Percentiles rank a stretch among this genome's conserved stretches.
These are phyloP conservation scores for Myotis davidii DNA, from an alignment of 2,113 vertebrate genomes.

Conservation along the genomic window DNA sequence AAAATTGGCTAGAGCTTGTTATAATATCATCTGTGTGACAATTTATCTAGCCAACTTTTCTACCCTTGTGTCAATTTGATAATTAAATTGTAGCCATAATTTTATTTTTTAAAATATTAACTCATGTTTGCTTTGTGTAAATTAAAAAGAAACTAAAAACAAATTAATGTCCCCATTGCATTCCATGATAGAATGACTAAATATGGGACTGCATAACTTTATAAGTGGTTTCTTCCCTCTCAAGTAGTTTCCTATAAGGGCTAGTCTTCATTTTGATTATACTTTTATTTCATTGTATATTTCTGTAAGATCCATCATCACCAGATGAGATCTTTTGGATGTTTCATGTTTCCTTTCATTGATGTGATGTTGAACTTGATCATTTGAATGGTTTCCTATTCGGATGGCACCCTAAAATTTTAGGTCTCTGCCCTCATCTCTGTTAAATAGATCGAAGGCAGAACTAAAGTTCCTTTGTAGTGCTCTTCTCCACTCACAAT, in stretches of 20 bases:
- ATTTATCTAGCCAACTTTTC: not conserved
- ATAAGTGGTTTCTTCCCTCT: not conserved
- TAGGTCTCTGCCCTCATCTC: not conserved
- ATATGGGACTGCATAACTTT: not conserved
- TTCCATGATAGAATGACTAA: not conserved
- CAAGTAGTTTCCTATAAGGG: conserved; percentile 31
- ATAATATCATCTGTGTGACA: not conserved
- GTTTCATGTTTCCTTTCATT: not conserved
- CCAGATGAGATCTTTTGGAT: not conserved
- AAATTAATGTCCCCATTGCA: not conserved
- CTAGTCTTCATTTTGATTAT: not conserved
- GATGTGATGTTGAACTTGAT: not conserved
- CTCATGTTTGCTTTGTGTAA: not conserved
- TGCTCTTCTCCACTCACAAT: not conserved
- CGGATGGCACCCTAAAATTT: not conserved
- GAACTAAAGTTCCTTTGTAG: conserved; percentile 26
- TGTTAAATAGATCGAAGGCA: not conserved
- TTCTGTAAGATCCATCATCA: not conserved
- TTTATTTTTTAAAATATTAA: not conserved
- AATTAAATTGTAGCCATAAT: not conserved
- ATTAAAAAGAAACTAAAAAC: not conserved
- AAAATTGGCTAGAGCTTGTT: not conserved
- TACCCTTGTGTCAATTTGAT: not conserved
- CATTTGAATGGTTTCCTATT: conserved; percentile 10
- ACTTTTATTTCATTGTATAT: not conserved